Evolutionary conservation across 1,140 invertebrate species (phyloP).

Genomic region (Maconellicoccus hirsutus): DNA sequence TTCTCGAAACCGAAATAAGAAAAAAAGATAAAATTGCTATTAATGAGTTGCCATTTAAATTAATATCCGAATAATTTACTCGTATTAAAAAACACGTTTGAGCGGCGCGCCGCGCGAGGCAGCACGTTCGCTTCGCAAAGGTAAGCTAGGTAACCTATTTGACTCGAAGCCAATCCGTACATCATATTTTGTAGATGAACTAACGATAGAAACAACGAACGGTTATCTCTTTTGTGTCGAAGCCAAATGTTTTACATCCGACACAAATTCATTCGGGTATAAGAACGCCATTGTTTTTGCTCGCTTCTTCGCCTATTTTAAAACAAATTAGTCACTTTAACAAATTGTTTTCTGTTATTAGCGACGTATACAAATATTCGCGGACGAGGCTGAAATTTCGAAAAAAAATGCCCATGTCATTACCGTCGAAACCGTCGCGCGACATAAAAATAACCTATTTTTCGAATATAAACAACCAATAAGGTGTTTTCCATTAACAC

Average conservation of each 20-base stretch:
- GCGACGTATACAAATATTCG: not conserved
- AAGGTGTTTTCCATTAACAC: too few species aligned
- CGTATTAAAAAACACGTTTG: constrained; percentile 2
- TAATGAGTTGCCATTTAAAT: constrained; percentile 14
- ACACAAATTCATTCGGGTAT: not conserved
- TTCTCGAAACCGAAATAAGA: too few species aligned
- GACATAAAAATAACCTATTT: not conserved
- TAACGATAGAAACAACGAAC: constrained; percentile 3
- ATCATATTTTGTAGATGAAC: constrained; percentile 13
- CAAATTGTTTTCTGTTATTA: constrained; percentile 20
- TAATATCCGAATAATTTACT: constrained; percentile 17
- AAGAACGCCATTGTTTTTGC: not conserved
- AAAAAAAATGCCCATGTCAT: not conserved
- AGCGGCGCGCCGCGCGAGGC: not conserved
- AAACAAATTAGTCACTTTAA: constrained; percentile 21
- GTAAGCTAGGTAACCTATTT: constrained; percentile 20
- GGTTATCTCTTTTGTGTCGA: constrained; percentile 11
- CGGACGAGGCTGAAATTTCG: not conserved
- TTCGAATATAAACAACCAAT: too few species aligned
- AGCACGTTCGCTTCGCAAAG: not conserved
- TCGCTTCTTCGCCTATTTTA: constrained; percentile 5
- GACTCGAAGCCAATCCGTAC: not conserved
- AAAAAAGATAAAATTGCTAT: constrained; percentile 8
- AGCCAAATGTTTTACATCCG: constrained; percentile 21
- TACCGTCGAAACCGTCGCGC: not conserved